Conservation (phyloP, 2,888 invertebrate genomes). For the Gerris lacustris region DNA sequence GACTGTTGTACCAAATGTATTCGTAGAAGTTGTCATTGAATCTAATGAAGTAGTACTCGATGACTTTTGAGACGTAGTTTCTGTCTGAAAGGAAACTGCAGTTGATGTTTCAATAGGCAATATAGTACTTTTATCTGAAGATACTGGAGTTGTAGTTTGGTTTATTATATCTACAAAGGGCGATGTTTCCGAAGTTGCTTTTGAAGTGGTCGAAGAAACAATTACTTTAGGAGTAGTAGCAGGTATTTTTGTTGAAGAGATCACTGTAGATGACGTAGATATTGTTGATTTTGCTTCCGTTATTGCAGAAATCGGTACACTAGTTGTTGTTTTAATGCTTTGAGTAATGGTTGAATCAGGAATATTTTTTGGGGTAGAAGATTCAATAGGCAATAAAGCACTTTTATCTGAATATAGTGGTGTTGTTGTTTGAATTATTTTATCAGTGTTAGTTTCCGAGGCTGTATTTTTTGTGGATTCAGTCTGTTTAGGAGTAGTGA, state of each 20-base stretch:
- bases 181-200: neutral
- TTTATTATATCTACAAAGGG: neutral
- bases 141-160: neutral
- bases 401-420: neutral
- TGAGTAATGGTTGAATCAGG: no score
- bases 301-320: neutral
- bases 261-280: neutral
- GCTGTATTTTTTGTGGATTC: conserved; percentile 1
- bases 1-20: no score
- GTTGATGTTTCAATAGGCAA: neutral
- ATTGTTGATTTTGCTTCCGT: conserved; percentile 1
- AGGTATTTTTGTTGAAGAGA: neutral
- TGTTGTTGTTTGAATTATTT: neutral
- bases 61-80: neutral
- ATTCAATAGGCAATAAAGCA: neutral
- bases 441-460: neutral
- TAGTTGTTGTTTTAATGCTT: neutral
- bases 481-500: conserved; percentile 13
- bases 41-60: no score
- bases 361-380: neutral
- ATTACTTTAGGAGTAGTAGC: no score
- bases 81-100: neutral
- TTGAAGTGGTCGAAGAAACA: neutral
- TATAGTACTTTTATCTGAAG: neutral
- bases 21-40: no score